Percentiles rank a stretch among this genome's conserved stretches.
phyloP scores from a whole-genome alignment of 2,113 vertebrate genomes.

The Etheostoma spectabile region DNA sequence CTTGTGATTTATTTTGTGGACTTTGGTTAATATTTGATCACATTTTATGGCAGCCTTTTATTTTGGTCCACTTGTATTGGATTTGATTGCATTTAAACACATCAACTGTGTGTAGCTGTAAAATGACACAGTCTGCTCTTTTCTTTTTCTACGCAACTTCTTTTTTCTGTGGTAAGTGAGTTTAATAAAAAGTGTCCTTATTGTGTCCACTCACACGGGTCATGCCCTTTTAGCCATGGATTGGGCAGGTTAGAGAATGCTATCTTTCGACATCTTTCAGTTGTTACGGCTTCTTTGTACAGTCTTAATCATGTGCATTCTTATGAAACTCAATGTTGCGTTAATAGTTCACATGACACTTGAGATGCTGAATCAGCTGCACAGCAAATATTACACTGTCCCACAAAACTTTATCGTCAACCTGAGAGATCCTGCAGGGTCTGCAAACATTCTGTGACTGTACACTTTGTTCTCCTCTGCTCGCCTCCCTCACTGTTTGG shows the following conservation, averaged over 20 bases:
- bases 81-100: background rate
- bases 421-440: constrained; percentile 38
- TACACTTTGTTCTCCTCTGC: constrained; percentile 19
- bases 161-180: background rate
- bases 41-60: background rate
- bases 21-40: background rate
- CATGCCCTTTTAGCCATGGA: background rate
- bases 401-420: constrained; percentile 44
- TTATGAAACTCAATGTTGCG: background rate
- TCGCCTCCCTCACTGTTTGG: background rate
- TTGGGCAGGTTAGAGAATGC: background rate
- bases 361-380: constrained; percentile 29
- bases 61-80: background rate
- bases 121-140: background rate
- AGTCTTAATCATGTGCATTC: background rate
- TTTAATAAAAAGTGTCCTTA: background rate
- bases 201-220: background rate
- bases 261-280: background rate
- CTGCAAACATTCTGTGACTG: constrained; percentile 20
- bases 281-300: background rate
- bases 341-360: background rate
- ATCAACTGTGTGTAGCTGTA: background rate
- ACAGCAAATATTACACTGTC: constrained; percentile 25
- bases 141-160: background rate
- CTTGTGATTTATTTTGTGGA: background rate